Evolutionary conservation across 2,888 invertebrate genomes (phyloP), one percentile per base, ranked within the genome.

Genomic region (Hemaris fuciformis): DNA sequence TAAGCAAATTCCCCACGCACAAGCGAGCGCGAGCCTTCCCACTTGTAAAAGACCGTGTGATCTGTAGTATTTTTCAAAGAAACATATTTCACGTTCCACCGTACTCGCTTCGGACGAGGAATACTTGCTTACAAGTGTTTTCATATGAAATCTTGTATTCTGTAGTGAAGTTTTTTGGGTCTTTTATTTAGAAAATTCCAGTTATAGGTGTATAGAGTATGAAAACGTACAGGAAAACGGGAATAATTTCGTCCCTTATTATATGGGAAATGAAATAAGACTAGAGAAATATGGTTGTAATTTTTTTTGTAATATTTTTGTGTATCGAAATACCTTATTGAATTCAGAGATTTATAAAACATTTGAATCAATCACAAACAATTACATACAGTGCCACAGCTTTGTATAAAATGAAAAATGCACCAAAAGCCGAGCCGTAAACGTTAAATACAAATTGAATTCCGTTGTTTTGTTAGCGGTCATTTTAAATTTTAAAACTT

Each of bases 401-500:
- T 43, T 43, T 0, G 1, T 7, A 31, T 8, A 8, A 31, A 53
- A 53, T 31, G 31, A 27, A 53, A 53, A 53, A 53, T 57, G 34
- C 15, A 13, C 57, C 38, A 13, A 59, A 34, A 7, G 18, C 1
- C 22, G 38, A 13, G n/a, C 10, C 53, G 53, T 53, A 53, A 48
- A 58, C 58, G 58, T 46, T 58, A 57, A 46, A 38, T 48, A 62
- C 48, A 62, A 62, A 62, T 62, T 62, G 62, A 62, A 62, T 59
- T 62, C 59, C 38, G 45, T 31, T 60, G 60, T 62, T 60, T 60
- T 41, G 41, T 46, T 60, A 62, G 43, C 48, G 41, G 58, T 62
- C 59, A 62, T 64, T 66, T 65, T 60, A 62, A 64, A 66, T 67
- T 62, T 68, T 70, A 66, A 69, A 69, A 67, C 27, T 6, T 23